These are phyloP conservation scores for Agapornis canus DNA, from an alignment of 2,797 vertebrate genomes.

Conservation along the genomic window DNA sequence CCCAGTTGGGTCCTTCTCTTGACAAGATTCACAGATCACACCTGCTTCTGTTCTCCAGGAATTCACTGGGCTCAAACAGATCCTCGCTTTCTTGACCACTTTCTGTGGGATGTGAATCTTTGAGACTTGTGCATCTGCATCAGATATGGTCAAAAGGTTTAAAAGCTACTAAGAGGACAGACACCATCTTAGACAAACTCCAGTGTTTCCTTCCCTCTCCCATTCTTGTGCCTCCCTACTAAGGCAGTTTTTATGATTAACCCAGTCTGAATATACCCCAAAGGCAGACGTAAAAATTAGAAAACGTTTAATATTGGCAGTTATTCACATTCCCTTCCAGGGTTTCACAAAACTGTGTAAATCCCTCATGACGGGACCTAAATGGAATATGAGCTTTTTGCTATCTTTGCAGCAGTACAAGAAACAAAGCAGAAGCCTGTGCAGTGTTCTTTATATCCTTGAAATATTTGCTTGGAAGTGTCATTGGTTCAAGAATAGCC, in stretches of 20 bases:
- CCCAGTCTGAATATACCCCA: neutral
- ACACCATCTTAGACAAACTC: neutral
- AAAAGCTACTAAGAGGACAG: neutral
- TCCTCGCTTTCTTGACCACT: rapidly evolving
- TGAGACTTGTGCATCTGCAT: neutral
- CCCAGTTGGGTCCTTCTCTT: neutral
- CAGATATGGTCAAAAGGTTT: neutral
- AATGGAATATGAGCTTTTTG: slow-evolving; percentile 6
- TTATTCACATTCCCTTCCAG: slow-evolving; percentile 45
- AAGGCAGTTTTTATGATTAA: slow-evolving; percentile 2
- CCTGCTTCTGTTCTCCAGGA: neutral
- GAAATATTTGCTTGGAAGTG: slow-evolving; percentile 2
- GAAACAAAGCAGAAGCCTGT: slow-evolving; percentile 46
- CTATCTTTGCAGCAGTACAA: slow-evolving; percentile 12
- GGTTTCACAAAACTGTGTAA: slow-evolving; percentile 35
- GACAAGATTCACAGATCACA: rapidly evolving
- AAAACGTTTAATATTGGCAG: slow-evolving; percentile 53
- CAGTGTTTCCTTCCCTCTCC: neutral
- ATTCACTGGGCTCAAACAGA: neutral
- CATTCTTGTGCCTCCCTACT: neutral
- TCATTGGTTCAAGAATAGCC: neutral
- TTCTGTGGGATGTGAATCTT: neutral
- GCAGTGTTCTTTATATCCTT: neutral
- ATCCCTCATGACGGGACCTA: neutral
- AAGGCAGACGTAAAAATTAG: slow-evolving; percentile 52